These are phyloP conservation scores for Lucifuga dentata DNA, from an alignment of 2,113 vertebrate species.

Conservation along the genomic window DNA sequence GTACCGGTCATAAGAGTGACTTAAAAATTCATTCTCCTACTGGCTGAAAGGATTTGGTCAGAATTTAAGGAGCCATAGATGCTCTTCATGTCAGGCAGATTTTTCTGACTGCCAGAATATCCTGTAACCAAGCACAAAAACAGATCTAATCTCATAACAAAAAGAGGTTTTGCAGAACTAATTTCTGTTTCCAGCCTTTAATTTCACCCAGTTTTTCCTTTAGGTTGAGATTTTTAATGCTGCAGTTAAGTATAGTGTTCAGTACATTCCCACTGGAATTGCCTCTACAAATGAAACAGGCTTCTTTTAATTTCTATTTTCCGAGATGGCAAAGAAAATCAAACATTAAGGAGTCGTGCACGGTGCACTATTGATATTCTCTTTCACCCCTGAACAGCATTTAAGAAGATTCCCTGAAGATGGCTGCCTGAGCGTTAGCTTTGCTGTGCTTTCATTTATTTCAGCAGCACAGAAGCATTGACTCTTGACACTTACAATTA, in stretches of 20 bases:
- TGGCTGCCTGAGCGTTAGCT: slow-evolving; percentile 16
- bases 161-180: slow-evolving; percentile 29
- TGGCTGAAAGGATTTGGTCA: slow-evolving; percentile 63
- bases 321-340: slow-evolving; percentile 7
- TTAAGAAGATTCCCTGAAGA: slow-evolving; percentile 16
- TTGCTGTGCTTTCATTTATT: slow-evolving; percentile 15
- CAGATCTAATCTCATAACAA: slow-evolving; percentile 27
- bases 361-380: slow-evolving; percentile 32
- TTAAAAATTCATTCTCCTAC: slow-evolving; percentile 54
- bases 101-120: slow-evolving; percentile 47
- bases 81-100: slow-evolving; percentile 66
- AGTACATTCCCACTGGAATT: slow-evolving; percentile 26
- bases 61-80: slow-evolving; percentile 58
- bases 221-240: slow-evolving; percentile 23
- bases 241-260: neutral
- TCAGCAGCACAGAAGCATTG: slow-evolving; percentile 1
- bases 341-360: slow-evolving; percentile 17
- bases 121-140: slow-evolving; percentile 42
- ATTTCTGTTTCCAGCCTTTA: slow-evolving; percentile 36
- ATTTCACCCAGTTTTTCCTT: slow-evolving; percentile 22
- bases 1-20: slow-evolving; percentile 59
- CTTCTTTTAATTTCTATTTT: slow-evolving; percentile 39
- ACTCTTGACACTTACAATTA: no score
- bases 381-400: slow-evolving; percentile 15
- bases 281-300: slow-evolving; percentile 16